These are phyloP conservation scores for Drosophila navojoa DNA, from an alignment of 1,140 invertebrate species.

Conservation along the genomic window DNA sequence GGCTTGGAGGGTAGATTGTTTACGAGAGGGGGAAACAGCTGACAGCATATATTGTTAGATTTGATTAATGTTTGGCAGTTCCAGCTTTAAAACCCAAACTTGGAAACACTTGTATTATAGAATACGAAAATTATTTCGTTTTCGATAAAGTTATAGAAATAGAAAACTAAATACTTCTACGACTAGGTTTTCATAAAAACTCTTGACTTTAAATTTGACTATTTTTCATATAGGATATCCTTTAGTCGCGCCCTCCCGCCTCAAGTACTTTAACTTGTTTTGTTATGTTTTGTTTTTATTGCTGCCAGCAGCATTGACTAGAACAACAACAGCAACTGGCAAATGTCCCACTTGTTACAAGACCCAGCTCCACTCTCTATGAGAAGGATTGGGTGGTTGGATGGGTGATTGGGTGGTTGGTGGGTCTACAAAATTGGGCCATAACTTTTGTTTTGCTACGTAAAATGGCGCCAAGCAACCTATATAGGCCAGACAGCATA, in stretches of 20 bases:
- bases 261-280: not conserved
- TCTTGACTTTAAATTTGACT: too few species aligned
- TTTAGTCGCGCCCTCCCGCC: not conserved
- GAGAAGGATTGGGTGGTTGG: not conserved
- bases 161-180: too few species aligned
- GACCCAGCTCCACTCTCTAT: slow-evolving; percentile 10
- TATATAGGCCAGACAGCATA: slow-evolving; percentile 76
- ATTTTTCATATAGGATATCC: not conserved
- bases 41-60: too few species aligned
- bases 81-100: too few species aligned
- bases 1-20: not conserved
- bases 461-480: slow-evolving; percentile 81
- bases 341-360: slow-evolving; percentile 81
- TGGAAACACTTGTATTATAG: too few species aligned
- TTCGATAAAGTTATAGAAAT: too few species aligned
- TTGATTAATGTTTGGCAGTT: too few species aligned
- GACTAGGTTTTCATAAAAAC: too few species aligned
- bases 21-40: too few species aligned
- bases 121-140: too few species aligned
- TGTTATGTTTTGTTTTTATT: slow-evolving; percentile 61
- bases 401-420: slow-evolving; percentile 18
- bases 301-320: slow-evolving; percentile 66
- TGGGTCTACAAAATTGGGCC: slow-evolving; percentile 68
- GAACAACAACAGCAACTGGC: slow-evolving; percentile 55
- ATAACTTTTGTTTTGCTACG: slow-evolving; percentile 81